These are phyloP conservation scores for Phlogophora meticulosa DNA, from an alignment of 2,888 invertebrate species.

Conservation along the genomic window DNA sequence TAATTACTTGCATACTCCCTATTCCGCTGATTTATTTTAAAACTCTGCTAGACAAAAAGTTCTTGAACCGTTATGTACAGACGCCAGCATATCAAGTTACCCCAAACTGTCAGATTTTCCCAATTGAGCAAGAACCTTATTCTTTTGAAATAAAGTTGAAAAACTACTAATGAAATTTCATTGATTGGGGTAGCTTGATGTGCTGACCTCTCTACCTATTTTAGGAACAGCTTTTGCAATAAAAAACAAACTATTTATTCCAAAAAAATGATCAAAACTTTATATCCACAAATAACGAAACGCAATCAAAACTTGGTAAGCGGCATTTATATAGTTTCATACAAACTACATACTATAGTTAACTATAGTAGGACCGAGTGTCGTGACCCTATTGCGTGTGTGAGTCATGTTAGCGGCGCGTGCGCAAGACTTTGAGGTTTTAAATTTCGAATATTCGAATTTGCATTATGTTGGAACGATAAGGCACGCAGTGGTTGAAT, in stretches of 20 bases:
- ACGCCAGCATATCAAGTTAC: too few relatives aligned
- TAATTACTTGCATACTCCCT: too few relatives aligned
- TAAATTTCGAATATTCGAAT: slow-evolving; percentile 86
- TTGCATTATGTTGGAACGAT: slow-evolving; percentile 77
- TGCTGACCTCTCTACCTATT: too few relatives aligned
- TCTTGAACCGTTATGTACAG: too few relatives aligned
- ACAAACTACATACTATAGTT: slow-evolving; percentile 70
- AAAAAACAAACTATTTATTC: not conserved
- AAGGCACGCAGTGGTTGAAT: slow-evolving; percentile 76
- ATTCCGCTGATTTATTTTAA: too few relatives aligned
- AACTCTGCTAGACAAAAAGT: too few relatives aligned
- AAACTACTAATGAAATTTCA: too few relatives aligned
- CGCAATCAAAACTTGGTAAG: slow-evolving; percentile 86
- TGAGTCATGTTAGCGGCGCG: slow-evolving; percentile 88
- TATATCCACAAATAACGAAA: slow-evolving; percentile 71
- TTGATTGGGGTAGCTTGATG: too few relatives aligned
- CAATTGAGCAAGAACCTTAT: too few relatives aligned
- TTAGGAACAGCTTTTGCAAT: not conserved
- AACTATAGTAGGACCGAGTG: slow-evolving; percentile 75
- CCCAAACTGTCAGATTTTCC: too few relatives aligned
- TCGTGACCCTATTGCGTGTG: slow-evolving; percentile 90
- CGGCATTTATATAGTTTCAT: slow-evolving; percentile 75
- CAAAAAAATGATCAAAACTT: slow-evolving; percentile 69
- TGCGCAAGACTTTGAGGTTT: slow-evolving; percentile 86
- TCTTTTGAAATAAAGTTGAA: too few relatives aligned